These are phyloP conservation scores for Entomyzon cyanotis DNA, from an alignment of 2,113 vertebrate species.

Conservation along the genomic window DNA sequence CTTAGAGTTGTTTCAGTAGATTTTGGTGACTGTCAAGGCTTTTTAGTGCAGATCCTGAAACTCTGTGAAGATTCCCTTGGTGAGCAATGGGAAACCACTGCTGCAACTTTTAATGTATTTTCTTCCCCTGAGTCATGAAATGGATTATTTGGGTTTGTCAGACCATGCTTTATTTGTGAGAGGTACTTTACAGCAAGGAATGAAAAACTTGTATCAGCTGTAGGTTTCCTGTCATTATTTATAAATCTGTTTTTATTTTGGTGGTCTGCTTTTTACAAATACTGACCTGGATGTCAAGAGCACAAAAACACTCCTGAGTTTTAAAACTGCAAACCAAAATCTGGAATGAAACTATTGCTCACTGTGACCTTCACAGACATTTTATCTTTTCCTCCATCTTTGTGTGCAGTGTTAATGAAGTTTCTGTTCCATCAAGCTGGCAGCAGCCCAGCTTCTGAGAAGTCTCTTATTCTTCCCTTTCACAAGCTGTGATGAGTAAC, in stretches of 20 bases:
- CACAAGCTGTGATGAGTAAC: not conserved
- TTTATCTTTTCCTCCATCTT: not conserved
- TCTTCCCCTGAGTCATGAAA: not conserved
- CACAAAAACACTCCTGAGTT: not conserved
- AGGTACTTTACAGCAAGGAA: not conserved
- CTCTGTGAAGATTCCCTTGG: not conserved
- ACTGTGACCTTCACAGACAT: not conserved
- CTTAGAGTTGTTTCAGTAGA: accelerated
- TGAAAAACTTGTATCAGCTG: not conserved
- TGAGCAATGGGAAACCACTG: not conserved
- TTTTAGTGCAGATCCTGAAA: not conserved
- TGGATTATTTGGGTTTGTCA: not conserved
- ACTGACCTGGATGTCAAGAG: not conserved
- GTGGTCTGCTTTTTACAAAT: not conserved
- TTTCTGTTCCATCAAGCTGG: not conserved
- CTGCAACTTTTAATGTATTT: not conserved
- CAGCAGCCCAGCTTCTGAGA: not conserved
- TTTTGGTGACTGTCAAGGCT: not conserved
- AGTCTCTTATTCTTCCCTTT: not conserved
- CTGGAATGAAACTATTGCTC: not conserved
- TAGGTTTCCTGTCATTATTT: not conserved
- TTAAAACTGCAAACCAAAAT: not conserved
- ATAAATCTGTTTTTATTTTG: not conserved
- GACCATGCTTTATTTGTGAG: not conserved
- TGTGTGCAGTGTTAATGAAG: not conserved